Conservation (phyloP, 2,888 invertebrate species). For the Tetrapedia diversipes region DNA sequence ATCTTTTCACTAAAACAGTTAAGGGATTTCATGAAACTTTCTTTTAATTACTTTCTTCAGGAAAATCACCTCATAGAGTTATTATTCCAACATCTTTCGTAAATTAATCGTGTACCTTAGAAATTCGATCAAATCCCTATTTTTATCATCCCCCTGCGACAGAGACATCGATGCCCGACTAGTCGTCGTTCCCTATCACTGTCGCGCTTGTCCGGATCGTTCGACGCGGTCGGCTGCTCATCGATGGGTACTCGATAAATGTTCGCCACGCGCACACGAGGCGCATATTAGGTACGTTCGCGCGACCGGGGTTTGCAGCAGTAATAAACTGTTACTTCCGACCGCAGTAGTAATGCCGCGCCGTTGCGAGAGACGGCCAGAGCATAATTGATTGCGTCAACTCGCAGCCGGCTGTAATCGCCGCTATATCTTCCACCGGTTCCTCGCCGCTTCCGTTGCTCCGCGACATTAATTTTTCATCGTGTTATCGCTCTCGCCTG, state of each 20-base stretch:
- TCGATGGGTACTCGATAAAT: slow-evolving; percentile 4
- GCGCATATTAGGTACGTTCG: slow-evolving; percentile 23
- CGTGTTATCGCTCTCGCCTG: neutral
- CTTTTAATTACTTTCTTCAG: too few relatives aligned
- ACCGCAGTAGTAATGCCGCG: slow-evolving; percentile 64
- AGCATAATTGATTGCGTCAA: slow-evolving; percentile 60
- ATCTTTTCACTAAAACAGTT: too few relatives aligned
- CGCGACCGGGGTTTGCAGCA: slow-evolving; percentile 59
- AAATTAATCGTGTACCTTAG: too few relatives aligned
- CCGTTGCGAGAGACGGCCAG: slow-evolving; percentile 55
- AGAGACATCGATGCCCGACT: slow-evolving; percentile 72
- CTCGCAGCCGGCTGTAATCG: slow-evolving; percentile 43
- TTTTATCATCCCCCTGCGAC: too few relatives aligned
- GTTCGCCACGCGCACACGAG: neutral
- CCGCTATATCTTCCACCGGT: slow-evolving; percentile 46
- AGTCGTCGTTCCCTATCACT: slow-evolving; percentile 33
- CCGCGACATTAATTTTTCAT: slow-evolving; percentile 42
- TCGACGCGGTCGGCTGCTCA: neutral
- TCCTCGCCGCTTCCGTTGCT: slow-evolving; percentile 36
- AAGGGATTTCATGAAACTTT: too few relatives aligned
- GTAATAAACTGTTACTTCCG: slow-evolving; percentile 68
- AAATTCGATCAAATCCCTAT: too few relatives aligned
- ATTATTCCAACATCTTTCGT: too few relatives aligned
- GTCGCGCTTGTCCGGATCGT: neutral
- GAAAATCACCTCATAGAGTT: too few relatives aligned